These are phyloP conservation scores for Laspeyria flexula DNA, from an alignment of 2,888 invertebrate species.

Conservation along the genomic window DNA sequence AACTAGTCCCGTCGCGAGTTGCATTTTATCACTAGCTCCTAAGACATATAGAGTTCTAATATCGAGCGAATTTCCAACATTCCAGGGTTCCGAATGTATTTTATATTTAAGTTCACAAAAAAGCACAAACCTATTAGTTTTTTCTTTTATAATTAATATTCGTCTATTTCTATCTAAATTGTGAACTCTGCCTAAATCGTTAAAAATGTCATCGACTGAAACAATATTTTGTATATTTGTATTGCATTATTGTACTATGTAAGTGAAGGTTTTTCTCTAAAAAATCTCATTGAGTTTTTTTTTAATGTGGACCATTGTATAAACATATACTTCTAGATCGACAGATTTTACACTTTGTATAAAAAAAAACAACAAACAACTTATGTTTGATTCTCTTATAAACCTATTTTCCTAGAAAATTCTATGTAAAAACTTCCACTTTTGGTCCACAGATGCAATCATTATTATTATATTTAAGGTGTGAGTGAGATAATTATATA, in stretches of 20 bases:
- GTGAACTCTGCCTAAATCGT: constrained; percentile 59
- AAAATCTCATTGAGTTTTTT: constrained; percentile 52
- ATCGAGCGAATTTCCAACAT: constrained; percentile 79
- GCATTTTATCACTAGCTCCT: constrained; percentile 78
- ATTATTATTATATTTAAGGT: constrained; percentile 56
- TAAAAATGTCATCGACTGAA: constrained; percentile 68
- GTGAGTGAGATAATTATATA: constrained; percentile 69
- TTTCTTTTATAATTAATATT: constrained; percentile 16
- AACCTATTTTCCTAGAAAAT: constrained; percentile 16
- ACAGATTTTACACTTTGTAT: background rate
- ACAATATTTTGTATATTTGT: constrained; percentile 75
- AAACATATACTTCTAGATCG: constrained; percentile 20
- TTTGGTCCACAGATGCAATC: constrained; percentile 60
- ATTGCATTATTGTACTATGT: constrained; percentile 52
- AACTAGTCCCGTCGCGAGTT: constrained; percentile 80
- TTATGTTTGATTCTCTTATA: constrained; percentile 1
- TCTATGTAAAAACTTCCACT: constrained; percentile 14
- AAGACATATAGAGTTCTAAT: constrained; percentile 66
- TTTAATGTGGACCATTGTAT: constrained; percentile 55
- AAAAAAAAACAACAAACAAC: background rate
- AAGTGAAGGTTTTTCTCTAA: constrained; percentile 48
- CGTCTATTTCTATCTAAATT: constrained; percentile 31
- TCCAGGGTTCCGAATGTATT: constrained; percentile 72
- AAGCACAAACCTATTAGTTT: constrained; percentile 61
- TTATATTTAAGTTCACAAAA: constrained; percentile 60